These are phyloP conservation scores for Festucalex cinctus DNA, from an alignment of 2,113 vertebrate genomes.

Conservation along the genomic window DNA sequence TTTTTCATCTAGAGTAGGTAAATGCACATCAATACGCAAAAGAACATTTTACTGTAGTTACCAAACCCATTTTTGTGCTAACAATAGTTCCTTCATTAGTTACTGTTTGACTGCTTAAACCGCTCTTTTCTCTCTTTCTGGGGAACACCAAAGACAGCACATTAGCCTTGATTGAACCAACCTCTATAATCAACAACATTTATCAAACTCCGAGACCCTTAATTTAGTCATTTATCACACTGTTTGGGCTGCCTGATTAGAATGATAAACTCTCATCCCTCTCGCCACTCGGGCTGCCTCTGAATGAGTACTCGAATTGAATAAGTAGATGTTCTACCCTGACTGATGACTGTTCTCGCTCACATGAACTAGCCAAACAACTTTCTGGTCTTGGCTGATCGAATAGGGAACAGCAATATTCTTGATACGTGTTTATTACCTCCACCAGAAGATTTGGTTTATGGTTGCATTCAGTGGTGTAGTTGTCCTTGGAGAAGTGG, in stretches of 20 bases:
- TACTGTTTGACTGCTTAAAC: not conserved
- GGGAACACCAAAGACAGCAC: slow-evolving; percentile 1
- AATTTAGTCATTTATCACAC: slow-evolving; percentile 47
- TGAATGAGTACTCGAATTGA: slow-evolving; percentile 48
- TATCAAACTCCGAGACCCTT: slow-evolving; percentile 45
- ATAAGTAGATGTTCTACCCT: slow-evolving; percentile 36
- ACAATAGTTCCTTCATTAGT: not conserved
- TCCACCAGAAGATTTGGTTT: not conserved
- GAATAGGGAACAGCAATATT: slow-evolving; percentile 4
- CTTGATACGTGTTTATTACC: not conserved
- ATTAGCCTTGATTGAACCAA: slow-evolving; percentile 34
- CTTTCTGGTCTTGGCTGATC: not conserved
- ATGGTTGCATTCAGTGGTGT: not conserved
- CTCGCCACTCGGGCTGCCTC: slow-evolving; percentile 26
- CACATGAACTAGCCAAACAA: slow-evolving; percentile 10
- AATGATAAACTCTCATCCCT: slow-evolving; percentile 46
- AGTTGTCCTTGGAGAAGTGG: too few species aligned
- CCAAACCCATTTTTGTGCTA: not conserved
- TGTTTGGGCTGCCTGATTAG: slow-evolving; percentile 33
- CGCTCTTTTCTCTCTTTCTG: slow-evolving; percentile 1
- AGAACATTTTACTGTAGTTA: not conserved
- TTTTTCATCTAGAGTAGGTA: not conserved
- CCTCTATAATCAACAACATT: slow-evolving; percentile 49
- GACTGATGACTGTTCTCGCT: slow-evolving; percentile 25
- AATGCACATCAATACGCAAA: not conserved